A percentile compares a stretch with the other conserved stretches of the same genome.
These are phyloP conservation scores for Coregonus ussuriensis DNA, from an alignment of 2,797 vertebrate species.

Conservation along the genomic window DNA sequence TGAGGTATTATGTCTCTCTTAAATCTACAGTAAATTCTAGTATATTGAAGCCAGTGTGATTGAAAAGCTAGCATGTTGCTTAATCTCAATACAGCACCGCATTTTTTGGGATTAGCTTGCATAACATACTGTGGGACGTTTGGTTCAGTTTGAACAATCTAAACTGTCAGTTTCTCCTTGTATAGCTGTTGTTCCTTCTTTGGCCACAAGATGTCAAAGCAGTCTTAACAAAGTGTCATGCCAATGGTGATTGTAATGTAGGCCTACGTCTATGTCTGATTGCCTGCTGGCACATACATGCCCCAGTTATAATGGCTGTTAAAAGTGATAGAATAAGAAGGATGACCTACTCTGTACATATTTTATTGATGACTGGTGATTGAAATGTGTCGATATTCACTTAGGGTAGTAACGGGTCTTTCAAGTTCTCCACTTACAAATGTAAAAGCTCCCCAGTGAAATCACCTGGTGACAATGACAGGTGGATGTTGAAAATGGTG, in stretches of 20 bases:
- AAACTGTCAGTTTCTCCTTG: not conserved
- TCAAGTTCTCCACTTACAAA: not conserved
- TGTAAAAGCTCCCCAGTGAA: not conserved
- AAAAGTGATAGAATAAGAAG: too few species aligned
- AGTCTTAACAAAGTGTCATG: constrained; percentile 30
- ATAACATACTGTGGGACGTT: constrained; percentile 1
- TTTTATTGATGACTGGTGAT: not conserved
- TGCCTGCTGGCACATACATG: not conserved
- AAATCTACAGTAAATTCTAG: too few species aligned
- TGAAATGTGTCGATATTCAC: not conserved
- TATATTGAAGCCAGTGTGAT: not conserved
- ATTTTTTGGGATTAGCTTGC: constrained; percentile 13
- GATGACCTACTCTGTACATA: too few species aligned
- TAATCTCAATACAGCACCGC: not conserved
- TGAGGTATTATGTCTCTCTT: too few species aligned
- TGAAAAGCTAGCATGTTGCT: not conserved
- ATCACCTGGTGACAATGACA: not conserved
- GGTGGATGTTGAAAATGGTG: not conserved
- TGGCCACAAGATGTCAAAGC: constrained; percentile 67
- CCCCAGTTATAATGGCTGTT: too few species aligned
- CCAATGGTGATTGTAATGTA: not conserved
- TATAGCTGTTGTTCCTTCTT: constrained; percentile 36
- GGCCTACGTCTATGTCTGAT: not conserved
- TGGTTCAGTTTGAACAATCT: constrained; percentile 7
- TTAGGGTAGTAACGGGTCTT: not conserved